Base-by-base conservation (phyloP, 2,888 invertebrate genomes). In the Cataglyphis albicans region DNA sequence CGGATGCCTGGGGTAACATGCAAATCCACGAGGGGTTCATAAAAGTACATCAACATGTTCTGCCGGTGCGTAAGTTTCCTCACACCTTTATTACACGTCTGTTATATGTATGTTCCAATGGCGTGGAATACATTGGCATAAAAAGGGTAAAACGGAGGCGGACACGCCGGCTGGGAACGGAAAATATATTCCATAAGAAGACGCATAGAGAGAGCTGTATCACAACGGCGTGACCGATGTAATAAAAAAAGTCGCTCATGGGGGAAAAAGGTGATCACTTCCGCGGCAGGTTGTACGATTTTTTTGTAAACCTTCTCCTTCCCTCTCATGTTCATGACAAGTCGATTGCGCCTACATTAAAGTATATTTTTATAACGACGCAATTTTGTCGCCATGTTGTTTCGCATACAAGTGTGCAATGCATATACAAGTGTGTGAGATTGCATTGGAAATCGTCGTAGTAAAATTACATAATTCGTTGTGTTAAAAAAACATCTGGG, bases 341-440 rank as follows among this genome's bases (percentile, higher is more conserved):
- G 21, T 25, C 52, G 52, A 21, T 35, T 67, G 57, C n/a, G 48
- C n/a, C 48, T 29, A 29, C 55, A 29, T 76, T 41, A 67, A 76
- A 67, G 41, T 65, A 67, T 76, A 76, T 76, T 76, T 76, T 76
- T 76, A 76, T 76, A 76, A 55, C 29, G n/a, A 4, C 29, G 21
- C 67, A 76, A 67, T 57, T 57, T 67, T 6, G 18, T n/a, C 55
- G 64, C 64, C 3, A 41, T 29, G 38, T 76, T 65, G 41, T 29
- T 67, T 38, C 38, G 18, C 25, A 65, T 52, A 21, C 15, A 32
- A 6, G 25, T 18, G 52, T 12, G 7, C 7, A 29, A n/a, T 5
- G 63, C 48, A n/a, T 21, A 1, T 21, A 15, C 21, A 65, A 65
- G 7, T n/a, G n/a, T n/a, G 12, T n/a, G 29, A 48, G 74, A 63